Percentiles rank a stretch among this genome's conserved stretches.
Conservation (phyloP, 2,113 vertebrate genomes). For the mouse (Mus musculus) region DNA sequence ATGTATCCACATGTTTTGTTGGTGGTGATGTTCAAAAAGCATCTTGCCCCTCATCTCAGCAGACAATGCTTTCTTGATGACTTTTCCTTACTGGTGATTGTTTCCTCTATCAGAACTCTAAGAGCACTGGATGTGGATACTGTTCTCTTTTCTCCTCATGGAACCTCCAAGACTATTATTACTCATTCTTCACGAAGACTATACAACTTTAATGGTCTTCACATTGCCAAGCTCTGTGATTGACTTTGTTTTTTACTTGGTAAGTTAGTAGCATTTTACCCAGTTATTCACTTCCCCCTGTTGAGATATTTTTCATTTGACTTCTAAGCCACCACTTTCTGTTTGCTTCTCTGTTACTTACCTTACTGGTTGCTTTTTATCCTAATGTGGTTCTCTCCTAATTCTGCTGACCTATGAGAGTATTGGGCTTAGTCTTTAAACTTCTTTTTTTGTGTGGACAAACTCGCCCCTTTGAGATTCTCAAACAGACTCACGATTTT, state of each 20-base stretch:
- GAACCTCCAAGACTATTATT: neutral
- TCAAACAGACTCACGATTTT: constrained; percentile 41
- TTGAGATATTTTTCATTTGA: constrained; percentile 42
- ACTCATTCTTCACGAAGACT: neutral
- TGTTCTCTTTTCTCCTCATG: neutral
- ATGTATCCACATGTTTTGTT: neutral
- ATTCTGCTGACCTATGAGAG: constrained; percentile 25
- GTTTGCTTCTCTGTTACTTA: neutral
- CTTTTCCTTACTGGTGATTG: neutral
- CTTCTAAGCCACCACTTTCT: neutral
- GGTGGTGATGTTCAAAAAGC: neutral
- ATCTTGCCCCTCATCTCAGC: neutral
- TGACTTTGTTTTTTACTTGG: neutral
- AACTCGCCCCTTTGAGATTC: neutral
- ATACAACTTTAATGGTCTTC: neutral
- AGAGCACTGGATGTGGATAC: neutral
- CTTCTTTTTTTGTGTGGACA: neutral
- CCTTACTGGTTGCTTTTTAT: neutral
- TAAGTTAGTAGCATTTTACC: neutral
- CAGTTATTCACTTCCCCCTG: neutral
- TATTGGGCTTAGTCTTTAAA: neutral
- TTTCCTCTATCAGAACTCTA: neutral
- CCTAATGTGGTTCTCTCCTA: neutral
- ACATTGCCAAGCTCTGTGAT: neutral
- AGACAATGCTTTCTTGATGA: neutral